Percentiles rank a stretch among this genome's conserved stretches.
phyloP scores from a whole-genome alignment of 2,113 vertebrate genomes.

The Nannobrachium achirus region DNA sequence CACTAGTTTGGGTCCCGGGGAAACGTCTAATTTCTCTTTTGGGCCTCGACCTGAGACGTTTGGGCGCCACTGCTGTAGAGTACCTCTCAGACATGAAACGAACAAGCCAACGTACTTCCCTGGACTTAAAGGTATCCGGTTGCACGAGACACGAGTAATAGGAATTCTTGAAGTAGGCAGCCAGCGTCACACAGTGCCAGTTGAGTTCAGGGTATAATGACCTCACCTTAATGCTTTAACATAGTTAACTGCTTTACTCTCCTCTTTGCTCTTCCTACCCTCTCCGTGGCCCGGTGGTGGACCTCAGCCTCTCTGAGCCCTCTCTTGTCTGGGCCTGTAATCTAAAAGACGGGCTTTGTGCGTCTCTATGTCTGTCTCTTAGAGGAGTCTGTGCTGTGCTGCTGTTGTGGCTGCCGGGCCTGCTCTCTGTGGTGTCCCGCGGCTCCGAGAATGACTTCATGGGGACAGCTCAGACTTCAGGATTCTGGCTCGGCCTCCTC shows the following conservation, averaged over 20 bases:
- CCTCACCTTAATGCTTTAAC: slow-evolving; percentile 26
- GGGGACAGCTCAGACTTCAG: slow-evolving; percentile 45
- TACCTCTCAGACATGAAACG: slow-evolving; percentile 28
- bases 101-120: slow-evolving; percentile 23
- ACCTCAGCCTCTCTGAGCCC: slow-evolving; percentile 21
- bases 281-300: slow-evolving; percentile 41
- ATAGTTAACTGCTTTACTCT: not conserved
- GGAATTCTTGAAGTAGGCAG: slow-evolving; percentile 1
- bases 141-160: not conserved
- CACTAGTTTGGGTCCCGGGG: no score
- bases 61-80: no score
- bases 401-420: not conserved
- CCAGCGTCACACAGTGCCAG: not conserved
- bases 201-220: slow-evolving; percentile 33
- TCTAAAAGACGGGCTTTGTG: slow-evolving; percentile 46
- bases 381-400: slow-evolving; percentile 14
- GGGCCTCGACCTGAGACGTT: no score
- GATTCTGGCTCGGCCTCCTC: slow-evolving; percentile 39
- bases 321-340: slow-evolving; percentile 2
- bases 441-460: slow-evolving; percentile 60
- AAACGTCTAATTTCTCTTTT: no score
- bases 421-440: slow-evolving; percentile 9
- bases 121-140: slow-evolving; percentile 23
- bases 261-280: slow-evolving; percentile 38
- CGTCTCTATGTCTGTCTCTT: slow-evolving; percentile 7